Percentiles rank a stretch among this genome's conserved stretches.
Evolutionary conservation across 2,888 invertebrate species (phyloP).

Genomic region (Cephus runcator): DNA sequence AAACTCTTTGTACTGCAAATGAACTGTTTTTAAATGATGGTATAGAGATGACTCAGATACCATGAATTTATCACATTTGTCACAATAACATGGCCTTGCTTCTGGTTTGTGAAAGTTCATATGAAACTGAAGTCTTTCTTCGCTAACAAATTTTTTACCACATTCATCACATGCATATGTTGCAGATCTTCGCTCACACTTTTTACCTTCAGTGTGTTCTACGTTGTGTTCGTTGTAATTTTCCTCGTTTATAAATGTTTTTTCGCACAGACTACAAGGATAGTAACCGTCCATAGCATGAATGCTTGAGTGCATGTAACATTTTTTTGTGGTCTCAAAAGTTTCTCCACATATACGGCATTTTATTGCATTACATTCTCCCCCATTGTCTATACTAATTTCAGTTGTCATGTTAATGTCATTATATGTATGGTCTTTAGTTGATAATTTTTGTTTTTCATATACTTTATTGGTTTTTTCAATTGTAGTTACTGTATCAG

Average conservation of each 20-base stretch:
- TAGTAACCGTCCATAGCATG: constrained; percentile 6
- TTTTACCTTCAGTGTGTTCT: constrained; percentile 8
- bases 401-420: not conserved
- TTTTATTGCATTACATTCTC: constrained; percentile 1
- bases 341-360: constrained; percentile 6
- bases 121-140: constrained; percentile 30
- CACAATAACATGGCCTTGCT: constrained; percentile 17
- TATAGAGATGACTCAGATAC: constrained; percentile 20
- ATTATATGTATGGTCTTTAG: not conserved
- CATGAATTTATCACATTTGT: constrained; percentile 16
- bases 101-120: constrained; percentile 21
- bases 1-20: constrained; percentile 18
- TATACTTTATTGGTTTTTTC: not conserved
- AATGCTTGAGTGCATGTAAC: constrained; percentile 4
- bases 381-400: not conserved
- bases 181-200: constrained; percentile 8
- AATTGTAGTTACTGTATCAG: not conserved
- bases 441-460: not conserved
- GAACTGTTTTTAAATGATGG: constrained; percentile 15
- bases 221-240: constrained; percentile 13
- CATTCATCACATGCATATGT: constrained; percentile 24
- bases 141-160: constrained; percentile 27
- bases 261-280: constrained; percentile 18
- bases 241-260: constrained; percentile 5
- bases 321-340: constrained; percentile 9